These are phyloP conservation scores for Drosophila kanapiae DNA, from an alignment of 1,140 invertebrate species.

Conservation along the genomic window DNA sequence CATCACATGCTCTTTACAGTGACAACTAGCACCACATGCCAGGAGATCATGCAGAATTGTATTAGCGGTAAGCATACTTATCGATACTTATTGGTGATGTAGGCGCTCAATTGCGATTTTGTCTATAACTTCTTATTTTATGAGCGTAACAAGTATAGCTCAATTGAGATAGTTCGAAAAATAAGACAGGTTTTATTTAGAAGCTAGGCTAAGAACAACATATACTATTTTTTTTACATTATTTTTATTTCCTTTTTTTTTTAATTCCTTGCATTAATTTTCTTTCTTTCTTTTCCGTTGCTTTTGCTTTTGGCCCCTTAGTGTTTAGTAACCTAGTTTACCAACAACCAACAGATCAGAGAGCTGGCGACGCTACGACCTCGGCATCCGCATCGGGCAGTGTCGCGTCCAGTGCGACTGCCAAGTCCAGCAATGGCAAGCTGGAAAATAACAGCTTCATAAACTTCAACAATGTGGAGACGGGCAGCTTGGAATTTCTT, in stretches of 20 bases:
- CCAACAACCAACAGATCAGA: constrained; percentile 77
- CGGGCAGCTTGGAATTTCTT: constrained; percentile 85
- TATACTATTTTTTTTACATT: not conserved
- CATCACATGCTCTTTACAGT: constrained; percentile 90
- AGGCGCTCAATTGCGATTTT: not conserved
- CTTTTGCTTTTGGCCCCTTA: constrained; percentile 20
- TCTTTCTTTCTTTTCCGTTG: constrained; percentile 26
- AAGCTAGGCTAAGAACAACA: too few species aligned
- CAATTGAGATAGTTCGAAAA: not conserved
- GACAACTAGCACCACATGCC: constrained; percentile 90
- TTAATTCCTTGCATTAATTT: constrained; percentile 41
- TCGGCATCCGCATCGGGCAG: constrained; percentile 6
- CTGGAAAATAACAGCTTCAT: constrained; percentile 57
- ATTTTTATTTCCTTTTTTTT: constrained; percentile 17
- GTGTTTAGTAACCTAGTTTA: constrained; percentile 81
- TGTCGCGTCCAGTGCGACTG: constrained; percentile 8
- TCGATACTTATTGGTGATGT: not conserved
- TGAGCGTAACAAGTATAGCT: not conserved
- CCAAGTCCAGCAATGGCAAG: constrained; percentile 48
- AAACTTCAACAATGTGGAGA: constrained; percentile 63
- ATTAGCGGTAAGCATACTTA: constrained; percentile 68
- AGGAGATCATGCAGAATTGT: constrained; percentile 85
- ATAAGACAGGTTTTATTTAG: too few species aligned
- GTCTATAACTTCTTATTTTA: not conserved
- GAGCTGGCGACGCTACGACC: constrained; percentile 35